Evolutionary conservation across 1,140 invertebrate species (phyloP), one percentile per base, ranked within the genome.

Genomic region (Drosophila pachea): DNA sequence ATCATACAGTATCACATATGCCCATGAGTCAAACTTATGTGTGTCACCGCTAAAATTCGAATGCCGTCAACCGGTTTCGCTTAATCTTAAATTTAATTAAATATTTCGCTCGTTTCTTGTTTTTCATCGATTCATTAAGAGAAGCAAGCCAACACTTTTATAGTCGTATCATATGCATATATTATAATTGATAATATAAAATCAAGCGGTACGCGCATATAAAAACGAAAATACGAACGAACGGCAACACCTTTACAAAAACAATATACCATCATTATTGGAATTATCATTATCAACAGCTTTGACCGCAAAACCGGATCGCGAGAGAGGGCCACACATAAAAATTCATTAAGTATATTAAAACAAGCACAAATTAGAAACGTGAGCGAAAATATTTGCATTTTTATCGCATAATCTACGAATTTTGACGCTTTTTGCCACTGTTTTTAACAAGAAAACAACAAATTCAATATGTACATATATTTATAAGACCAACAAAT

Each of bases 401-500:
- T 86, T 77, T 86, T 86, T 77, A 86, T 86, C 76, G 63, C 74
- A 86, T 86, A 86, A 86, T 86, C 81, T 81, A 68, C 76, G 65
- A 86, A 69, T 81, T 86, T 86, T 86, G 81, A 86, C 81, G 81
- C 76, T 81, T 86, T 86, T 86, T 86, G 81, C 81, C 81, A 86
- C 81, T 56, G 81, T 86, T 86, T 79, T 73, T 49, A 43, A 33
- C 42, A 61, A 77, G 77, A 70, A 76, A 81, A 60, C 59, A 74
- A 49, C 53, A 32, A 35, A n/a, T 54, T 67, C 12, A 61, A 61
- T 61, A 67, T 71, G 38, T 16, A 67, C 43, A 71, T 65, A 71
- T 61, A 67, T 67, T 54, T 49, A 38, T 33, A 47, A 55, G 60
- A 11, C 32, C 31, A 75, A 78, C 58, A 78, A 78, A 73, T 68